Conservation (phyloP, 2,113 vertebrate species). For the Hemicordylus capensis region DNA sequence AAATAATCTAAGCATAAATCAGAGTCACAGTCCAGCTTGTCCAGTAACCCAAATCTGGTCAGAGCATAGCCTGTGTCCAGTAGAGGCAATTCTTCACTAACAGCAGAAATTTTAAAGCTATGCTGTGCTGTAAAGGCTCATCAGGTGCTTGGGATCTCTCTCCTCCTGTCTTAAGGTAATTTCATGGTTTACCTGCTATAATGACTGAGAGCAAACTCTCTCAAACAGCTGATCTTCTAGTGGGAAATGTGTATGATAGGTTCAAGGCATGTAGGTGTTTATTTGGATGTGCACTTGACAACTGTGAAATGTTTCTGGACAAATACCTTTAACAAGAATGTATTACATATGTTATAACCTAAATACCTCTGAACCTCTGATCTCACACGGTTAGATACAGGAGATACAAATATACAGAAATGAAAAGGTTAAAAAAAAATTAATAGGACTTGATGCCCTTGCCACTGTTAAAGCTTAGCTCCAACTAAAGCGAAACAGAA, state of each 20-base stretch:
- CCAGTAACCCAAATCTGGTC: neutral
- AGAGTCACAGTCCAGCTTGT: neutral
- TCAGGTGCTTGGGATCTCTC: fast-evolving
- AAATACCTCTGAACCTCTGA: fast-evolving
- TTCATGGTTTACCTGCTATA: neutral
- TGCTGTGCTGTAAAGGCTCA: neutral
- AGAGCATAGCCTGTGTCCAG: neutral
- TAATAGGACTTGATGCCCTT: neutral
- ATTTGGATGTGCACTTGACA: neutral
- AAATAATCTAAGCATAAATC: neutral
- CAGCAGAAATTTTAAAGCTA: fast-evolving
- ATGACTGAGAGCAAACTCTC: neutral
- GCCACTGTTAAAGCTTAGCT: fast-evolving
- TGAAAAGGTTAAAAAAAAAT: neutral
- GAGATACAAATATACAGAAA: neutral
- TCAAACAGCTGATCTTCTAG: neutral
- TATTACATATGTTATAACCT: conserved; percentile 26
- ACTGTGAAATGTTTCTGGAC: conserved; percentile 3
- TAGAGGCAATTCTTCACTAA: neutral
- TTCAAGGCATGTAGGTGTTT: neutral
- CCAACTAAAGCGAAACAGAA: neutral
- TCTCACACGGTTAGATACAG: fast-evolving
- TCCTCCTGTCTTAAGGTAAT: neutral
- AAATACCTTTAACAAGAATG: neutral
- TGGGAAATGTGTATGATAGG: neutral